Evolutionary conservation across 2,113 vertebrate genomes (phyloP).

Genomic region (Pseudorhombus dupliciocellatus): DNA sequence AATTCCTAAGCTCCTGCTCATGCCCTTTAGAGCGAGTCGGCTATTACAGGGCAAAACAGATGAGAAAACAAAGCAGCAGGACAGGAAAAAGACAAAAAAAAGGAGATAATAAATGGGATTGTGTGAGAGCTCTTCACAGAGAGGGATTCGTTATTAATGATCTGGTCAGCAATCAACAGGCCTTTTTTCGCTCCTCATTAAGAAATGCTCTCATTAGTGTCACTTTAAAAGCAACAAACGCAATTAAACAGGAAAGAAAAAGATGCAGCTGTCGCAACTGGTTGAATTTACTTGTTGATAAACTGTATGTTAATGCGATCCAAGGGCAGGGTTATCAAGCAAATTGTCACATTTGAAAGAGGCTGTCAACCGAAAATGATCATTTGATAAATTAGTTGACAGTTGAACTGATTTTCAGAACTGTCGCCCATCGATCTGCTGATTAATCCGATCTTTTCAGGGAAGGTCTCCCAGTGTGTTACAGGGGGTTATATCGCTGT

Average conservation of each 20-base stretch:
- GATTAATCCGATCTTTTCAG: background rate
- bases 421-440: background rate
- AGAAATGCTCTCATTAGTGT: conserved; percentile 49
- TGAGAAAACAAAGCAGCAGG: background rate
- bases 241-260: conserved; percentile 34
- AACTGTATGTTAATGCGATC: conserved; percentile 6
- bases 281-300: conserved; percentile 17
- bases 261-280: conserved; percentile 23
- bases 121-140: conserved; percentile 2
- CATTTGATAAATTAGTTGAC: background rate
- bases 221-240: conserved; percentile 36
- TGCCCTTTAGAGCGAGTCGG: background rate
- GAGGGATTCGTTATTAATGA: conserved; percentile 25
- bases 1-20: background rate
- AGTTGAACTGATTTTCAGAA: background rate
- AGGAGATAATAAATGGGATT: conserved; percentile 5
- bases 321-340: background rate
- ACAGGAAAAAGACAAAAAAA: background rate
- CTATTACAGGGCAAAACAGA: background rate
- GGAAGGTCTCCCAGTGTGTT: background rate
- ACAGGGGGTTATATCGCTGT: background rate
- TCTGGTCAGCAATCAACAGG: conserved; percentile 46
- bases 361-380: background rate
- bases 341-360: conserved; percentile 1
- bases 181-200: conserved; percentile 46